Evolutionary conservation across 2,888 invertebrate species (phyloP).

Genomic region (Polydrusus cervinus): DNA sequence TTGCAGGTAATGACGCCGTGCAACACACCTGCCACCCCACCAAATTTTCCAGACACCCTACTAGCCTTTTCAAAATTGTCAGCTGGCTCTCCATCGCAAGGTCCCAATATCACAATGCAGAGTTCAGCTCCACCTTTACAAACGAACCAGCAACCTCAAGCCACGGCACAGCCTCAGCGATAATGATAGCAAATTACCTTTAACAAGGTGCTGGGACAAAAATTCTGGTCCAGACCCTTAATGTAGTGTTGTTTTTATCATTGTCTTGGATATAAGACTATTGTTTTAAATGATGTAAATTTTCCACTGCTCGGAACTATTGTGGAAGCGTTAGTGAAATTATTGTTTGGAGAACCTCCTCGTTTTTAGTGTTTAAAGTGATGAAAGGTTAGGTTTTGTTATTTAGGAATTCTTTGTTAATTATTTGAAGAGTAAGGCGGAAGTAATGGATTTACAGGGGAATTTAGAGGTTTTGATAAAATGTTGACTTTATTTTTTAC

Average conservation of each 20-base stretch:
- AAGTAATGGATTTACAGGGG: constrained; percentile 4
- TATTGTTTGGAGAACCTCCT: constrained; percentile 35
- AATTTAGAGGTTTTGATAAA: constrained; percentile 9
- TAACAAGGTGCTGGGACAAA: background rate
- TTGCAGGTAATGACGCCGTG: constrained; percentile 91
- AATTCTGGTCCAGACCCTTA: constrained; percentile 20
- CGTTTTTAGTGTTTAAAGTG: constrained; percentile 45
- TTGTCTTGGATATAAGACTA: constrained; percentile 38
- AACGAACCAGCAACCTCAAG: constrained; percentile 41
- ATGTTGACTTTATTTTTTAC: constrained; percentile 4
- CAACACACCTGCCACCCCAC: constrained; percentile 95
- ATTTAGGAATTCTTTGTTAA: constrained; percentile 29
- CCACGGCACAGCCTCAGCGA: constrained; percentile 51
- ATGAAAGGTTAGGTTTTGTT: constrained; percentile 37
- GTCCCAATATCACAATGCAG: constrained; percentile 27
- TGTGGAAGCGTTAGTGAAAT: constrained; percentile 49
- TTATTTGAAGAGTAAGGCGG: constrained; percentile 12
- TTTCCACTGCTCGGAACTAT: constrained; percentile 35
- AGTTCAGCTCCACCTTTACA: constrained; percentile 35
- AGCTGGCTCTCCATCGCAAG: constrained; percentile 75
- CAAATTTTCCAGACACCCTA: constrained; percentile 93
- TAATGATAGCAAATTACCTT: constrained; percentile 37
- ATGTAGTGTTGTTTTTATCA: constrained; percentile 44
- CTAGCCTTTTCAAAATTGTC: constrained; percentile 92
- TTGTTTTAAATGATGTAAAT: constrained; percentile 46